These are phyloP conservation scores for Asteroscopus sphinx DNA, from an alignment of 2,888 invertebrate species.

Conservation along the genomic window DNA sequence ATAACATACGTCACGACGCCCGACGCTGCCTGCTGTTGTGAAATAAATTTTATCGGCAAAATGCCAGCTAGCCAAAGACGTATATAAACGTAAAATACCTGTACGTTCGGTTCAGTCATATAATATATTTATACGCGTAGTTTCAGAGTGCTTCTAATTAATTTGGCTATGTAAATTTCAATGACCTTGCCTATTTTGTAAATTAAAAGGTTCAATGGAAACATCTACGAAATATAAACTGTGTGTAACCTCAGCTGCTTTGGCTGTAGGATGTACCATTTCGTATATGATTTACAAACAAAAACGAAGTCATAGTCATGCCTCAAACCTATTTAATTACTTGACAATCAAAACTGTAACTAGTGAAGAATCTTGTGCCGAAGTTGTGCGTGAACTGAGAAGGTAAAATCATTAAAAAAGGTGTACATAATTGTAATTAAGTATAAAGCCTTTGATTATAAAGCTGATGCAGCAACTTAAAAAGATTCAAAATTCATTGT, in stretches of 20 bases:
- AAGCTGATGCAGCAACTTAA: too few species aligned
- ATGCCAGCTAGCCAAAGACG: background rate
- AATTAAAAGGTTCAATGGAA: constrained; percentile 55
- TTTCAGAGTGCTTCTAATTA: background rate
- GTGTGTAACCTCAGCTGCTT: constrained; percentile 62
- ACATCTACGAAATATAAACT: constrained; percentile 60
- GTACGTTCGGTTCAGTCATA: background rate
- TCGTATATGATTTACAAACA: constrained; percentile 63
- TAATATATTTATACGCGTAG: too few species aligned
- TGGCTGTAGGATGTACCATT: constrained; percentile 66
- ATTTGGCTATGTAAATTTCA: background rate
- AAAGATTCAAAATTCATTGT: too few species aligned
- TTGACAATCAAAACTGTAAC: constrained; percentile 71
- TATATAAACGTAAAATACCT: background rate
- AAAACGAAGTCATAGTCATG: constrained; percentile 57
- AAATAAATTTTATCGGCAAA: background rate
- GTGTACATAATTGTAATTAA: too few species aligned
- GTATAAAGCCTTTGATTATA: too few species aligned
- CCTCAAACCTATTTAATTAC: constrained; percentile 70
- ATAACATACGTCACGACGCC: too few species aligned
- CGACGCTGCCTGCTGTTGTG: too few species aligned
- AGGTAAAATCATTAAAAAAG: constrained; percentile 63
- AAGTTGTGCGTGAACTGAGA: constrained; percentile 70
- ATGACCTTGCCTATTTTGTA: background rate
- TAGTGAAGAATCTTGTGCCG: constrained; percentile 68